Base-by-base conservation (phyloP, 2,888 invertebrate genomes). In the Diarsia mendica region DNA sequence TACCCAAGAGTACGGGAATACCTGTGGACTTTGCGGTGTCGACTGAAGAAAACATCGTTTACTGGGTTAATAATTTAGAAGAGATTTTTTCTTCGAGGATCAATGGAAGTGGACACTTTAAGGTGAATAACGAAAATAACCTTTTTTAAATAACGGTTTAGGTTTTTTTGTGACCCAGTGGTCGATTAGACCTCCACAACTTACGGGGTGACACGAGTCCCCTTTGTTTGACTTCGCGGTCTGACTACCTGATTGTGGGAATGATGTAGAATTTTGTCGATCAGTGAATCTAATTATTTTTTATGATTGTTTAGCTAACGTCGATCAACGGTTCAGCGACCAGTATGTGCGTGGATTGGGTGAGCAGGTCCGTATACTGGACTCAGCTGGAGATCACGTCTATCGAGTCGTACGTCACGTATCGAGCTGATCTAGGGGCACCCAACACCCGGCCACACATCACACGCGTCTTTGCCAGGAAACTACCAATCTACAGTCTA, bases 271-370 rank as follows among this genome's bases (percentile, higher is more conserved):
- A 64, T 44, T 46, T 23, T 66, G 11, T 49, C 20, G 11, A 13
- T 9, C 28, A 23, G 28, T 18, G 3, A 33, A 33, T 18, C 33
- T 33, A 18, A 74, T 39, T n/a, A 3, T 2, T 9, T 63, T 0
- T 51, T 49, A 49, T 33, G 46, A n/a, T 76, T 77, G 84, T 88
- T 46, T 87, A 96, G 96, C 87, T 96, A 70, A 92, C 93, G 65
- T 95, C 96, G 28, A 95, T 95, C 46, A 96, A 96, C 79, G 95
- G 94, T 5, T 92, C 95, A 20, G 96, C 95, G 4, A 94, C 97
- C 15, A 97, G 98, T 78, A 93, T 99, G 46, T 97, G 98, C 3
- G 97, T 98, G 0, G 99, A 99, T 93, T 99, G 99, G 99, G 97
- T 99, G 63, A 97, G 98, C 67, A 97, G 99, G 67, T 97, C 97